These are phyloP conservation scores for Cerceris rybyensis DNA, from an alignment of 2,888 invertebrate genomes.

Conservation along the genomic window DNA sequence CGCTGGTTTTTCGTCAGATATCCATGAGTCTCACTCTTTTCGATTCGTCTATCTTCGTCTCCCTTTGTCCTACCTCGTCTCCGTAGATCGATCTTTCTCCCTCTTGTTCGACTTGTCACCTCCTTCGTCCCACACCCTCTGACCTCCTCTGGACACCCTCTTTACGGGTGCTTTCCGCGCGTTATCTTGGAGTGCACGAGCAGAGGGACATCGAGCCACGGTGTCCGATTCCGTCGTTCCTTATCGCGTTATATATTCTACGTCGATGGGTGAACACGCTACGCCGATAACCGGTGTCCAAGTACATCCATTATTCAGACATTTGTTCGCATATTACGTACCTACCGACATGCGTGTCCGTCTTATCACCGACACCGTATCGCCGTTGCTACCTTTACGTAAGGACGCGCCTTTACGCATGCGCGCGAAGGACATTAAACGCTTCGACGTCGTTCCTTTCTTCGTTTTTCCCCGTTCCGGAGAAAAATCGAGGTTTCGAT, in stretches of 20 bases:
- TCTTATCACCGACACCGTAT: slow-evolving; percentile 63
- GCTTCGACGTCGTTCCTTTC: slow-evolving; percentile 72
- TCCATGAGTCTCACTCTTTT: background rate
- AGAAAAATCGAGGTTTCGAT: no score
- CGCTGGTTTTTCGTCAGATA: slow-evolving; percentile 19
- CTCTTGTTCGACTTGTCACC: background rate
- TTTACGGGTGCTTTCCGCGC: slow-evolving; percentile 17
- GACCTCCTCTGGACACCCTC: slow-evolving; percentile 13
- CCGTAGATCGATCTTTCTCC: no score
- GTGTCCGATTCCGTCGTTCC: slow-evolving; percentile 56
- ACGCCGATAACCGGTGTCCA: slow-evolving; percentile 68
- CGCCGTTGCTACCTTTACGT: slow-evolving; percentile 72
- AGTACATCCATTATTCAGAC: slow-evolving; percentile 77
- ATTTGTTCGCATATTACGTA: slow-evolving; percentile 71
- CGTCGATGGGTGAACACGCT: slow-evolving; percentile 51
- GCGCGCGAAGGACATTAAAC: slow-evolving; percentile 77
- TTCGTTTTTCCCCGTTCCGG: slow-evolving; percentile 41
- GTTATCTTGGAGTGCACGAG: slow-evolving; percentile 32
- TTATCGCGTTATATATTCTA: slow-evolving; percentile 61
- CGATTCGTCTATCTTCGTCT: background rate
- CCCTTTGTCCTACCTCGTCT: background rate
- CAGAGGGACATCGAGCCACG: slow-evolving; percentile 42
- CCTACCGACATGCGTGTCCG: slow-evolving; percentile 58
- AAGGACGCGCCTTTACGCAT: slow-evolving; percentile 73
- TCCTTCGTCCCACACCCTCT: background rate